phyloP scores from a whole-genome alignment of 2,888 invertebrate species.

The Platypus cylindrus region DNA sequence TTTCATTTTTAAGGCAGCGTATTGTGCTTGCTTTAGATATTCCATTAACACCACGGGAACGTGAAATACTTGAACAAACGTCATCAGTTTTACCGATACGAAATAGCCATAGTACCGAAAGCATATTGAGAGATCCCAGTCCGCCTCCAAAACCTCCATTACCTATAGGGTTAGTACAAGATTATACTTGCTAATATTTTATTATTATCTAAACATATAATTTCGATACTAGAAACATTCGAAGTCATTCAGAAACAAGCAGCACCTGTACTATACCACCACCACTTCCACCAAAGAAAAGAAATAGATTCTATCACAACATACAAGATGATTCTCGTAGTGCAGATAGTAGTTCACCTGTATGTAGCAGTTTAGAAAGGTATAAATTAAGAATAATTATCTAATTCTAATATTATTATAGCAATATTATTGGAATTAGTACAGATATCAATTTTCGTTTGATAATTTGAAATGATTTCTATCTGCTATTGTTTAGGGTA shows the following conservation, averaged over 20 bases:
- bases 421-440: no score
- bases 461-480: no score
- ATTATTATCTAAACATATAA: neutral
- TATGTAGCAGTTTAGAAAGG: conserved; percentile 52
- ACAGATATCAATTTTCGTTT: no score
- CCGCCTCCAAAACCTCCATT: conserved; percentile 86
- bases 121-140: conserved; percentile 58
- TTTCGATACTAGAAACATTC: neutral
- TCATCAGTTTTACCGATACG: conserved; percentile 39
- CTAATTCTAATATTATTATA: no score
- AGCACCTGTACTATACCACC: conserved; percentile 49
- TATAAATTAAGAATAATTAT: no score
- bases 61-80: conserved; percentile 49
- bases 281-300: conserved; percentile 65
- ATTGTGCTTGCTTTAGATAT: conserved; percentile 10
- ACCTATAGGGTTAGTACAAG: conserved; percentile 38
- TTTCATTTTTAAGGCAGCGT: neutral
- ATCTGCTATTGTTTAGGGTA: conserved; percentile 36
- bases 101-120: conserved; percentile 72
- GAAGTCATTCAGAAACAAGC: no score
- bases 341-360: conserved; percentile 42
- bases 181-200: neutral
- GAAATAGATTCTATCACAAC: conserved; percentile 37
- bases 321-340: conserved; percentile 36
- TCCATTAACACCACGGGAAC: conserved; percentile 54